Percentiles rank a stretch among this genome's conserved stretches.
These are phyloP conservation scores for Sphenodon punctatus DNA, from an alignment of 2,797 vertebrate genomes.

Conservation along the genomic window DNA sequence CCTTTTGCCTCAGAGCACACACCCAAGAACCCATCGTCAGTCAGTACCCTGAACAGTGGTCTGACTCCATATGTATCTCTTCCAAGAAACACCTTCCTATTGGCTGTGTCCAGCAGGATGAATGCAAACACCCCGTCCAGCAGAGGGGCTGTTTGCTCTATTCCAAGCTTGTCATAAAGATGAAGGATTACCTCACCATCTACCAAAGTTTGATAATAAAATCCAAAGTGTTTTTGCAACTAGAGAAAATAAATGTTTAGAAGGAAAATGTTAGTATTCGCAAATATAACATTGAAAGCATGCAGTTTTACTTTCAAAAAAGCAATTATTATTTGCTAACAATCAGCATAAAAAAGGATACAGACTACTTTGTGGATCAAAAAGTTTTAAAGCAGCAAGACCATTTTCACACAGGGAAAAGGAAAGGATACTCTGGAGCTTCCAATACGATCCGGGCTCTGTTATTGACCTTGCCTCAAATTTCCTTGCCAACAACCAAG, in stretches of 20 bases:
- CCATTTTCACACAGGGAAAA: neutral
- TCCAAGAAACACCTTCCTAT: constrained; percentile 87
- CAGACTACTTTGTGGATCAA: rapidly evolving
- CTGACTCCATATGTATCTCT: constrained; percentile 92
- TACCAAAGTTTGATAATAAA: constrained; percentile 87
- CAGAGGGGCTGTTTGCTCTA: constrained; percentile 84
- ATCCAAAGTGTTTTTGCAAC: constrained; percentile 86
- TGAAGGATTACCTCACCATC: constrained; percentile 94
- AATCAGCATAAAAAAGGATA: neutral
- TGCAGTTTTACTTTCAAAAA: neutral
- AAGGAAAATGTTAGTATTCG: neutral
- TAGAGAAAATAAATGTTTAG: constrained; percentile 48
- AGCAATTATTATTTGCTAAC: neutral
- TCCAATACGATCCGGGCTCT: neutral
- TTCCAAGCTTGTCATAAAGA: constrained; percentile 87
- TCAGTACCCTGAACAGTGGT: constrained; percentile 87
- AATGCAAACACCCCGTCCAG: constrained; percentile 95
- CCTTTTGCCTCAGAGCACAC: constrained; percentile 97
- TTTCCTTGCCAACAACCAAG: neutral
- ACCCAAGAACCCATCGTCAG: constrained; percentile 90
- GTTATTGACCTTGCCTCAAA: neutral
- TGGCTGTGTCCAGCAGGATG: constrained; percentile 89
- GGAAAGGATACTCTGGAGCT: neutral
- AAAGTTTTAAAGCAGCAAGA: neutral
- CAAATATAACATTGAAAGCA: neutral